A percentile compares a stretch with the other conserved stretches of the same genome.
Evolutionary conservation across 2,113 vertebrate species (phyloP).

Genomic region (Hippocampus mohnikei): DNA sequence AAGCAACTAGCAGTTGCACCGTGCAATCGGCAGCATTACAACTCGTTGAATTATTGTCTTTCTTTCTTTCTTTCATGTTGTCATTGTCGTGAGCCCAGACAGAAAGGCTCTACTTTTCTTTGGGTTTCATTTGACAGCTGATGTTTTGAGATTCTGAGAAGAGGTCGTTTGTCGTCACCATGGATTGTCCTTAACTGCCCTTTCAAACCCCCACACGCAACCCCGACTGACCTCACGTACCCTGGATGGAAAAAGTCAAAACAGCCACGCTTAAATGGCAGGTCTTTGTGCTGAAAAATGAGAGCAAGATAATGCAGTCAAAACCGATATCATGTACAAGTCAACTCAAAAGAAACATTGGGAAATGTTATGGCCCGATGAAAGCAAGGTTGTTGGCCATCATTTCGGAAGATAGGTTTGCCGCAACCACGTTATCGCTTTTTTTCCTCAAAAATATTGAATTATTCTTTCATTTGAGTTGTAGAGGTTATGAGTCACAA

Average conservation of each 20-base stretch:
- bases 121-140: conserved; percentile 13
- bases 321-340: too few species aligned
- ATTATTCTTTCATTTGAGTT: neutral
- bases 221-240: neutral
- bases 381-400: neutral
- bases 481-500: neutral
- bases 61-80: conserved; percentile 30
- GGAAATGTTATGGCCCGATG: too few species aligned
- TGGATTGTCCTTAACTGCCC: conserved; percentile 22
- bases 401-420: neutral
- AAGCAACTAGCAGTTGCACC: conserved; percentile 51
- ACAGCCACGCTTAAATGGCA: neutral
- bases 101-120: conserved; percentile 12
- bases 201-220: neutral
- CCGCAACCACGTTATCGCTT: neutral
- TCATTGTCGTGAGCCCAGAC: conserved; percentile 22
- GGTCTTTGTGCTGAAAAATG: neutral
- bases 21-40: conserved; percentile 56
- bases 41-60: conserved; percentile 27
- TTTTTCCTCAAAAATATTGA: neutral
- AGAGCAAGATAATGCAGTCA: neutral
- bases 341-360: too few species aligned
- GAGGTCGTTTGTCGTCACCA: conserved; percentile 30
- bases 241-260: neutral
- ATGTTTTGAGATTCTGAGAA: conserved; percentile 20